These are phyloP conservation scores for Solenopsis invicta DNA, from an alignment of 1,140 invertebrate genomes.

Conservation along the genomic window DNA sequence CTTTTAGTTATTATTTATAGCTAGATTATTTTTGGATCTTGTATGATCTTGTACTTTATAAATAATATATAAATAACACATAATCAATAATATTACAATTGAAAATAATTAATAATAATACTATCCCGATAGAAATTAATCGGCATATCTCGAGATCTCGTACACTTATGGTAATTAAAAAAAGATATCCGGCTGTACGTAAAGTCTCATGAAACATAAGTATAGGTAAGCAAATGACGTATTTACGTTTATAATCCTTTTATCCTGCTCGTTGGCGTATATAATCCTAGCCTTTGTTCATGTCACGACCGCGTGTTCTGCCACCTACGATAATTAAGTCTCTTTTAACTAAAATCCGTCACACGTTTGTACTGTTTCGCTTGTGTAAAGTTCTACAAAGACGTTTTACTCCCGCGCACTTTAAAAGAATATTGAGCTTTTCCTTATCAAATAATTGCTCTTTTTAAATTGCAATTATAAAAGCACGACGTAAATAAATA, in stretches of 20 bases:
- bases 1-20: background rate
- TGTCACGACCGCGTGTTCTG: slow-evolving; percentile 32
- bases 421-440: background rate
- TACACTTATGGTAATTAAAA: background rate
- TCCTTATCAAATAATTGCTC: slow-evolving; percentile 12
- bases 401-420: background rate
- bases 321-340: slow-evolving; percentile 48
- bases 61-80: background rate
- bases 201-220: background rate
- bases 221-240: background rate
- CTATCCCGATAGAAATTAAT: background rate
- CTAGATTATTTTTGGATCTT: background rate
- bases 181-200: background rate
- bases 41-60: background rate
- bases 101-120: background rate
- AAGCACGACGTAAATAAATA: background rate
- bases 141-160: background rate
- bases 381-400: slow-evolving; percentile 2
- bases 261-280: slow-evolving; percentile 30
- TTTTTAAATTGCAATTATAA: slow-evolving; percentile 1
- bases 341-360: slow-evolving; percentile 50
- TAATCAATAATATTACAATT: background rate
- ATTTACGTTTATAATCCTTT: slow-evolving; percentile 49
- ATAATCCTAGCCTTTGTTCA: slow-evolving; percentile 54
- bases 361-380: slow-evolving; percentile 15